Base-by-base conservation (phyloP, 2,113 vertebrate genomes). In the Cygnus buccinator region DNA sequence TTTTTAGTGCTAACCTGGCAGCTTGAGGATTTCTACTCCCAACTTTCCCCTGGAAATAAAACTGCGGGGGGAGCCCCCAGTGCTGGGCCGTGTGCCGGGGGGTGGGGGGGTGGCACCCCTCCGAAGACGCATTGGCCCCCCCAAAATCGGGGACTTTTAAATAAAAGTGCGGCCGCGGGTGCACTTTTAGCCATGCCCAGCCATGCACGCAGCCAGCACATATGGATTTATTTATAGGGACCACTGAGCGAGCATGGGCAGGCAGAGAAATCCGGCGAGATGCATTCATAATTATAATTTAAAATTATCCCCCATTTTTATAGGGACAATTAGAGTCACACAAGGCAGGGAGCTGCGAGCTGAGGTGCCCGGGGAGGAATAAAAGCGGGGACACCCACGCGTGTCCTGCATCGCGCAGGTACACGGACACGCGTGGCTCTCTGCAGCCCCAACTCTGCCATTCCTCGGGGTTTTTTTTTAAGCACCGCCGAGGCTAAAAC, bases 391-490 rank as follows among this genome's bases (percentile, higher is more conserved):
- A 39, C 26, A 31, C 18, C 81, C 62, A 50, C 44, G 29, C 37
- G 28, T 39, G 66, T 17, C 71, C 70, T 10, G 5, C 31, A 5
- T 10, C 37, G 12, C 48, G 10, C 77, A 61, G 80, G 80, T 14
- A 26, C 21, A 0, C 59, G 5, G 3, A 13, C 41, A 18, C 48
- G 39, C 72, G 35, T 16, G 37, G 4, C 57, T 11, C 2, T 19
- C 31, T 5, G 19, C 26, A 4, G 5, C 39, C 39, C 3, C 41
- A 41, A 26, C 76, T 55, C 72, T 17, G 7, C 9, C 3, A 15
- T n/a, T 68, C 26, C 29, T 55, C 13, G 2, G 13, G 55, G 0
- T 10, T 12, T 3, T 23, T 2, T 35, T 63, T n/a, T 3, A 37
- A 83, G 26, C 1, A 9, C 5, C 26, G 11, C 37, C 13, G 6